Base-by-base conservation (phyloP, 2,113 vertebrate species). In the Sporophila hypoxantha region DNA sequence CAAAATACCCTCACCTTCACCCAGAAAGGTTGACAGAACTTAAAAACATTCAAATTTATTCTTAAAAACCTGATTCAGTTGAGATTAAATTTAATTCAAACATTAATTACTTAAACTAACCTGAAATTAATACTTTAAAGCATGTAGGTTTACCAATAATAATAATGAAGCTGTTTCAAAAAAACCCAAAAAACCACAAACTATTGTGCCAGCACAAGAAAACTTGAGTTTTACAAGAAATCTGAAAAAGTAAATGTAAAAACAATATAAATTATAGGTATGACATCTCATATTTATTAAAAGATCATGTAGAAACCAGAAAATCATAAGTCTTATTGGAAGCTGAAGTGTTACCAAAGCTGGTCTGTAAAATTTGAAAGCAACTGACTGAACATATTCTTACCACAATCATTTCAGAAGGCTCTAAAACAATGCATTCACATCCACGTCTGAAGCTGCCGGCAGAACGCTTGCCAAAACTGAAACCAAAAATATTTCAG, bases 361-460 rank as follows among this genome's bases (percentile, higher is more conserved):
- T 32, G 13, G 10, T 50, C 34, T 67, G 44, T 65, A 80, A 77
- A 77, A 75, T 47, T 18, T 79, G 19, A 57, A 71, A 50, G 30
- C 13, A 86, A 76, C 17, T 47, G 78, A 69, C 62, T 27, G 69
- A 64, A 90, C 90, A 68, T 56, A 85, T 67, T 87, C 98, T 97
- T 96, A 99, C 99, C 99, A 99, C 99, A 95, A 99, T 99, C 99
- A 99, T 99, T 97, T 99, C 99, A 82, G 99, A 99, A 68, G 99
- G 99, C 95, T 99, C 99, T 95, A 99, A 97, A 91, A 99, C 99
- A 97, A 99, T 99, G 97, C 99, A 99, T 96, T 99, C 99, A 96
- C 99, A 99, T 95, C 99, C 99, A 76, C 99, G 99, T 27, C 99
- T 97, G 93, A 99, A 98, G 96, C 99, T 99, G 94, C 98, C 99